Evolutionary conservation across 2,797 vertebrate species (phyloP).

Genomic region (Oreochromis grahami): DNA sequence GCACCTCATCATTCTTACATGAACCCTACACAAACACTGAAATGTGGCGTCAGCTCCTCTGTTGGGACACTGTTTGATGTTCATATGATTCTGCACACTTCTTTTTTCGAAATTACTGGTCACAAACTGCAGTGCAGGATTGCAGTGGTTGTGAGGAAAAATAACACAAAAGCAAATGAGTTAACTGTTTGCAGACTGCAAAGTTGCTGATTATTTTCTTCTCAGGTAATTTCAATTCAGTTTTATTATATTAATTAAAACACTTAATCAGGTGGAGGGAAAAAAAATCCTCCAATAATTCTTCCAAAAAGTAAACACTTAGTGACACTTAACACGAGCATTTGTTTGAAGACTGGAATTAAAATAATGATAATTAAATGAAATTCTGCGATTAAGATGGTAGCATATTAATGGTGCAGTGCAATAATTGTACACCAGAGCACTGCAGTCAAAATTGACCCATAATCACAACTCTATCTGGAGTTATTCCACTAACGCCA

Average conservation of each 20-base stretch:
- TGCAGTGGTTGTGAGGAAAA: neutral
- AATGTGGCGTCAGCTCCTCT: neutral
- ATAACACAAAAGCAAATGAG: neutral
- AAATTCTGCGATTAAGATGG: neutral
- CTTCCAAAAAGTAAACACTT: neutral
- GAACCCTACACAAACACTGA: neutral
- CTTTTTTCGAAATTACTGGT: fast-evolving
- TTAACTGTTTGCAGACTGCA: neutral
- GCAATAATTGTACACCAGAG: neutral
- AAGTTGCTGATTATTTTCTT: neutral
- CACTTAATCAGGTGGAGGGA: neutral
- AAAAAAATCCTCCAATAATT: neutral
- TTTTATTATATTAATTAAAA: neutral
- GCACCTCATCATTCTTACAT: neutral
- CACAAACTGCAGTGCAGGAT: neutral
- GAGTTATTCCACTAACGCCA: neutral
- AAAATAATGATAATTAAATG: neutral
- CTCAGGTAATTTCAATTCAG: neutral
- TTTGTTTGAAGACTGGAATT: neutral
- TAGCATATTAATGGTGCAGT: neutral
- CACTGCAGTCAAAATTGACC: neutral
- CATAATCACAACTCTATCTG: neutral
- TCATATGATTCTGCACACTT: neutral
- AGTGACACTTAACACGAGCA: neutral
- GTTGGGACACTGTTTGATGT: neutral